Evolutionary conservation across 2,113 vertebrate species (phyloP).

Genomic region (Eulemur macaco): DNA sequence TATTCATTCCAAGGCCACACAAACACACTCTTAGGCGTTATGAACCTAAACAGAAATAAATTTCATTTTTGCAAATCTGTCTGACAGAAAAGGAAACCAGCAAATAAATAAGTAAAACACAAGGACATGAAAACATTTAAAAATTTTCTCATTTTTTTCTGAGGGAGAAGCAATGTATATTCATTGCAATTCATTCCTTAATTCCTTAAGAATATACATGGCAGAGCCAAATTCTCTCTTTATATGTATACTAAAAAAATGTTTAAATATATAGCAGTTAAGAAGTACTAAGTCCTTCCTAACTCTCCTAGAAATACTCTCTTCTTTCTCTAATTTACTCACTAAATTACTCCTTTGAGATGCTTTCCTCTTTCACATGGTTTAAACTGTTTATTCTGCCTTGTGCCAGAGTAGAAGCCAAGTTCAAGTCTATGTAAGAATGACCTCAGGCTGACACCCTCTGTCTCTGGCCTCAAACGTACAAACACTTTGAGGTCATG

Average conservation of each 20-base stretch:
- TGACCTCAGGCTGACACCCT: background rate
- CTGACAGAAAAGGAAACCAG: conserved; percentile 32
- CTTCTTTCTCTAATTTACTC: background rate
- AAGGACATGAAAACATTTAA: background rate
- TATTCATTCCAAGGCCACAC: conserved; percentile 69
- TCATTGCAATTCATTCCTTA: background rate
- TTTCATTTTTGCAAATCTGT: background rate
- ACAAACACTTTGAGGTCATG: background rate
- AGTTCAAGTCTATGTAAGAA: background rate
- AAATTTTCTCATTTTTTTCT: background rate
- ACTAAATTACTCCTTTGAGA: background rate
- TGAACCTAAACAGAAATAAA: conserved; percentile 37
- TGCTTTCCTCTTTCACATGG: background rate
- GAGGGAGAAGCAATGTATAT: background rate
- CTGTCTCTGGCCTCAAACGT: background rate
- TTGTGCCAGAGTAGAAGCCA: background rate
- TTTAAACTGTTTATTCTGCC: background rate
- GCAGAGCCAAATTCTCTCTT: background rate
- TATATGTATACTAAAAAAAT: background rate
- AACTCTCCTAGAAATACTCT: background rate
- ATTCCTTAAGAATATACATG: background rate
- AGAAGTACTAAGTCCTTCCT: background rate
- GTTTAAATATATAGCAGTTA: background rate
- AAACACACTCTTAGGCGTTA: conserved; percentile 69
- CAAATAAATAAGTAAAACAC: background rate